A percentile compares a stretch with the other conserved stretches of the same genome.
Evolutionary conservation across 2,797 vertebrate species (phyloP).

Genomic region (Psittacula echo): DNA sequence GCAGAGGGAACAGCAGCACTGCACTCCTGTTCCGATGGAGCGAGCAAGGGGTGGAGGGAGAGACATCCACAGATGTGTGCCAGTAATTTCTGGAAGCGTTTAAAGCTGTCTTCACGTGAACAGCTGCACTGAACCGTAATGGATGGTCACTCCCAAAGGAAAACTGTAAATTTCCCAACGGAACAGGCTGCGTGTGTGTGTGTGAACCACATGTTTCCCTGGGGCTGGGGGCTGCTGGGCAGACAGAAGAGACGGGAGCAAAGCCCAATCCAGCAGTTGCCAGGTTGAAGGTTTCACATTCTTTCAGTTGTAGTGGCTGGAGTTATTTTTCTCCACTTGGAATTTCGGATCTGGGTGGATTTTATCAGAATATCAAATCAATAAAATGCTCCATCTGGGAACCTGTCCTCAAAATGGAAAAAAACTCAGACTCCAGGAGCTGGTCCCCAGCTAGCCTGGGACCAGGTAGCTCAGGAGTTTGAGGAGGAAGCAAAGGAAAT

Average conservation of each 20-base stretch:
- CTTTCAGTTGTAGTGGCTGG: neutral
- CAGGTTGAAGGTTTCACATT: slow-evolving; percentile 13
- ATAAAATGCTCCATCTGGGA: neutral
- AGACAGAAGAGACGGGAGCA: neutral
- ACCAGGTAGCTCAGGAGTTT: neutral
- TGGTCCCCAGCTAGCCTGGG: neutral
- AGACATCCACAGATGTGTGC: slow-evolving; percentile 74
- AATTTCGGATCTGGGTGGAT: neutral
- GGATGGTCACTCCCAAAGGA: slow-evolving; percentile 62
- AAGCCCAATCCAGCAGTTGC: neutral
- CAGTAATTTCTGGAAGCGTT: slow-evolving; percentile 79
- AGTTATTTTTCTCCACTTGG: neutral
- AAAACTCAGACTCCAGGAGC: neutral
- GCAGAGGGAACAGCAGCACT: neutral
- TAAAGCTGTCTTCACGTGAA: slow-evolving; percentile 81
- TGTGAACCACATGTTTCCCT: neutral
- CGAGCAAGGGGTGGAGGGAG: neutral
- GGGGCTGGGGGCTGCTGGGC: neutral
- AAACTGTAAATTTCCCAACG: slow-evolving; percentile 42
- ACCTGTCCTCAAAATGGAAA: neutral
- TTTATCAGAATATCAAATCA: neutral
- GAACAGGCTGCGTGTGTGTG: neutral
- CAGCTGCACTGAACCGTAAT: slow-evolving; percentile 79
- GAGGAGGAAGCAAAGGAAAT: neutral
- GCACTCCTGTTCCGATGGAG: neutral